These are phyloP conservation scores for Bombyx huttoni DNA, from an alignment of 2,888 invertebrate species.

Conservation along the genomic window DNA sequence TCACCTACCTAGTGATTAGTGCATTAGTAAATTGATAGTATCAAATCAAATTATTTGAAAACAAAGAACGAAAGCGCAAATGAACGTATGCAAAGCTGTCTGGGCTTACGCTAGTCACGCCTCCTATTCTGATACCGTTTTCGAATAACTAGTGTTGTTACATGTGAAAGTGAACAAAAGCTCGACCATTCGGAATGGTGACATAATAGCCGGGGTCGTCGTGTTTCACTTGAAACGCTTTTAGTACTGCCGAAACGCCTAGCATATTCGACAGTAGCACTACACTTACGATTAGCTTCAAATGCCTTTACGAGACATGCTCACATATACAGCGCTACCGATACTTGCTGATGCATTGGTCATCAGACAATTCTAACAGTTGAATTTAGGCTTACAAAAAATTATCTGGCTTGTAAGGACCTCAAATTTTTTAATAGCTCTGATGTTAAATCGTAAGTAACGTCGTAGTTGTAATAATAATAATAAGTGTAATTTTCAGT, in stretches of 20 bases:
- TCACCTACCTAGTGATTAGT: constrained; percentile 63
- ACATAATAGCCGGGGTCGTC: constrained; percentile 46
- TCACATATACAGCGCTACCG: constrained; percentile 13
- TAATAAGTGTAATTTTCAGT: too few relatives aligned
- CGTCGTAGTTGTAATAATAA: not conserved
- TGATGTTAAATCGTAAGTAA: constrained; percentile 19
- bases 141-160: constrained; percentile 31
- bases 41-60: constrained; percentile 15
- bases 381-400: constrained; percentile 23
- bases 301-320: constrained; percentile 43
- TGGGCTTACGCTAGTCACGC: constrained; percentile 43
- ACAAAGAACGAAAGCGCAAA: constrained; percentile 3
- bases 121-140: constrained; percentile 54
- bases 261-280: constrained; percentile 48
- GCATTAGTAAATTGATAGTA: constrained; percentile 39
- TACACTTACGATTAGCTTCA: constrained; percentile 42
- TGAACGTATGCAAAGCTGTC: constrained; percentile 16
- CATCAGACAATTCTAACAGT: constrained; percentile 13
- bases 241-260: constrained; percentile 57
- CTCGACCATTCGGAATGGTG: constrained; percentile 41
- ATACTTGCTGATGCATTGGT: not conserved
- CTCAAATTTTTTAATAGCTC: constrained; percentile 7
- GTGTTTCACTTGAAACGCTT: constrained; percentile 41
- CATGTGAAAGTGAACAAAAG: constrained; percentile 4
- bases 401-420: constrained; percentile 26